phyloP scores from a whole-genome alignment of 2,113 vertebrate genomes.

The Neogobius melanostomus region DNA sequence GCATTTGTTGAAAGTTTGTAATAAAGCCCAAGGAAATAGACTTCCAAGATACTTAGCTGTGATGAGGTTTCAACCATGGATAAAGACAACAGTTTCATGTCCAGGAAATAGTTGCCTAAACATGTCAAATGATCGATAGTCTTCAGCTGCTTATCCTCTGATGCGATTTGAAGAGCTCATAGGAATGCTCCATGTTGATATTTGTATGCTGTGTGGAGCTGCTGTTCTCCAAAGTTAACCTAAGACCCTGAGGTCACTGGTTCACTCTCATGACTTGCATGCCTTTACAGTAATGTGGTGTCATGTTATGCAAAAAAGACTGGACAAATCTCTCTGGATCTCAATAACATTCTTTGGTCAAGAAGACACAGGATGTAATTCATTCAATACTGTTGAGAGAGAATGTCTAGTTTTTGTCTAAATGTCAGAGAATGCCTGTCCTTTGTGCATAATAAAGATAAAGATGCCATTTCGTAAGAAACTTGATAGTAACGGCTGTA shows the following conservation, averaged over 20 bases:
- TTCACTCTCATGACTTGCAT: constrained; percentile 51
- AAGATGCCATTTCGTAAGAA: constrained; percentile 12
- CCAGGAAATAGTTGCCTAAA: background rate
- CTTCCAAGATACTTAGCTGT: background rate
- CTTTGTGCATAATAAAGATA: constrained; percentile 13
- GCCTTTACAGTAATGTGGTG: constrained; percentile 40
- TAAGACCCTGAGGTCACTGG: constrained; percentile 50
- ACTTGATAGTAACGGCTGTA: background rate
- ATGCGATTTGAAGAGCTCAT: constrained; percentile 26
- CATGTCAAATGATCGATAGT: background rate
- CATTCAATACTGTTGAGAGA: background rate
- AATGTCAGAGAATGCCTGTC: constrained; percentile 16
- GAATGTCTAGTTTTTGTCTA: constrained; percentile 27
- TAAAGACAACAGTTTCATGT: too few relatives aligned
- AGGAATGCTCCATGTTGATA: constrained; percentile 53
- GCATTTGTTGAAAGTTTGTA: background rate
- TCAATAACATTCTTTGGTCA: background rate
- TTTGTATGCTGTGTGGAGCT: constrained; percentile 50
- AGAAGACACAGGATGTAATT: constrained; percentile 14
- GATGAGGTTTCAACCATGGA: too few relatives aligned
- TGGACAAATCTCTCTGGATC: constrained; percentile 10
- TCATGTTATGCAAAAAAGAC: constrained; percentile 24
- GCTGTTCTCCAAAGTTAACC: constrained; percentile 55
- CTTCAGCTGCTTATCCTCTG: background rate
- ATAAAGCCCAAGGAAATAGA: background rate